Evolutionary conservation across 2,797 vertebrate species (phyloP), one percentile per base, ranked within the genome.

Genomic region (Channallabes apus): DNA sequence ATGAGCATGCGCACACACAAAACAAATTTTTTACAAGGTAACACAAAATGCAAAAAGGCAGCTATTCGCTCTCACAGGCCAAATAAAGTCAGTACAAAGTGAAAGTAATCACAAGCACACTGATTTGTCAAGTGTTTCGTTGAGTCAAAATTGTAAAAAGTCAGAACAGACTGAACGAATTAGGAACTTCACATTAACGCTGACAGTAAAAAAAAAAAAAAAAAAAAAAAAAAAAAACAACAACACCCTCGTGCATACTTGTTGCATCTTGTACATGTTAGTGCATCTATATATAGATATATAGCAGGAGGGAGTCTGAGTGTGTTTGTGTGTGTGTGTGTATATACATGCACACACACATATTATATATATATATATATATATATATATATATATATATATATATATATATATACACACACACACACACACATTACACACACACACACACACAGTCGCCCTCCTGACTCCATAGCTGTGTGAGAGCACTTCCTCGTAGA

Each of bases 401-500:
- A 38, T 38, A 6, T 35, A 35, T 4, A 35, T 4, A 35, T 4
- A 35, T 35, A 35, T 35, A 35, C 32, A 35, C 1, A 35, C n/a
- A 35, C 3, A 35, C 2, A 35, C 2, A 35, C n/a, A n/a, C n/a
- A n/a, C n/a, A n/a, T n/a, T n/a, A n/a, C n/a, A n/a, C n/a, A 38
- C 4, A 46, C 0, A 54, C 3, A 54, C 2, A 54, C 98, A 99
- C 95, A 99, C 98, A 94, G 97, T 96, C 91, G 95, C 95, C 92
- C 96, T 97, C 94, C 95, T 94, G 96, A 97, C 96, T 96, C 97
- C 97, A 97, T 97, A 97, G 94, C 95, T 96, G 95, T 96, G 96
- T 94, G 96, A 93, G 89, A 96, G 90, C 92, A 96, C 96, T 97
- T 97, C 96, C 98, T 99, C 97, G 99, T 98, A 94, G 95, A 82